Conservation (phyloP, 2,888 invertebrate species). For the Sphaerophoria taeniata region DNA sequence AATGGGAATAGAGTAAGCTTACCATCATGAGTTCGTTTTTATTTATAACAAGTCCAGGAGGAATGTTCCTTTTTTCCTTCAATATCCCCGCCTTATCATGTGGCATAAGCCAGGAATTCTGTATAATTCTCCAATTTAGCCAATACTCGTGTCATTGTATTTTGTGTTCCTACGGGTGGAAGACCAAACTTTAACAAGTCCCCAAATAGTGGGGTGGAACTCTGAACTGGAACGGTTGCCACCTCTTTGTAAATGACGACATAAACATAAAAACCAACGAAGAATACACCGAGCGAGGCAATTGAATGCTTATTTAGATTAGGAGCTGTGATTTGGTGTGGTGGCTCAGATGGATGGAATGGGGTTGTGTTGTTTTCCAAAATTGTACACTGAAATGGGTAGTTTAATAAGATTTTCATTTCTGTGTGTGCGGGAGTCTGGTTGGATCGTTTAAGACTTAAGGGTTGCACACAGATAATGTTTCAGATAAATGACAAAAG, state of each 20-base stretch:
- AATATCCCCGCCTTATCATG: constrained; percentile 8
- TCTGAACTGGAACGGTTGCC: constrained; percentile 58
- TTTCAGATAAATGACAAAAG: constrained; percentile 71
- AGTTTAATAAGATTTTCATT: constrained; percentile 55
- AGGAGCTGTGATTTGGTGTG: constrained; percentile 65
- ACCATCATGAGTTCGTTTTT: too few species aligned
- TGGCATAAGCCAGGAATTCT: constrained; percentile 61
- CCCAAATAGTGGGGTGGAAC: constrained; percentile 46
- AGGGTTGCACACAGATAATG: constrained; percentile 71
- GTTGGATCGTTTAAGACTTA: constrained; percentile 53
- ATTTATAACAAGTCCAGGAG: constrained; percentile 13
- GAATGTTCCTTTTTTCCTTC: neutral
- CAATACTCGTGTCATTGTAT: constrained; percentile 66
- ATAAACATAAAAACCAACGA: constrained; percentile 73
- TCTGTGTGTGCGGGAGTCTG: constrained; percentile 2
- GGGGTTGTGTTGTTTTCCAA: constrained; percentile 56
- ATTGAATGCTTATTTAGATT: constrained; percentile 75
- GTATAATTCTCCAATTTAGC: constrained; percentile 74
- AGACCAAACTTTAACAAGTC: too few species aligned
- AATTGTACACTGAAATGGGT: constrained; percentile 42
- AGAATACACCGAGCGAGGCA: constrained; percentile 72
- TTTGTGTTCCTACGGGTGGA: constrained; percentile 29
- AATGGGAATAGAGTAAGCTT: constrained; percentile 30
- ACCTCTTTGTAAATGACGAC: constrained; percentile 72
- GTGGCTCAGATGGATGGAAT: constrained; percentile 27